These are phyloP conservation scores for Ursus arctos DNA, from an alignment of 2,113 vertebrate genomes.

Conservation along the genomic window DNA sequence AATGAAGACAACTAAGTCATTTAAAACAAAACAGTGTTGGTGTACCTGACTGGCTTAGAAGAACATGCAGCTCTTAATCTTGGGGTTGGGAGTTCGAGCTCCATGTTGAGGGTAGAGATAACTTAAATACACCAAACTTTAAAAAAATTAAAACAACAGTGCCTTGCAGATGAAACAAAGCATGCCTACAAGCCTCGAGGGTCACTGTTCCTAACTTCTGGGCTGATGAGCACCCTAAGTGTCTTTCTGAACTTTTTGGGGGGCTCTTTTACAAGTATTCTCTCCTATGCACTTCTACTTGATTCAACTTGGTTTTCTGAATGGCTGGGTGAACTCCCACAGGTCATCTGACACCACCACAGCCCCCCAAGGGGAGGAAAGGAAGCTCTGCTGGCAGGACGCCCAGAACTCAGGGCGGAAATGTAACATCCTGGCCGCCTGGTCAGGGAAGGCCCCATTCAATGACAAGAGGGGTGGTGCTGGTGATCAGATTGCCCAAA, in stretches of 20 bases:
- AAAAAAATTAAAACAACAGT: neutral
- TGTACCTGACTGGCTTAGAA: neutral
- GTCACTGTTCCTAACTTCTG: neutral
- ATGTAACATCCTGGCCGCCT: slow-evolving; percentile 35
- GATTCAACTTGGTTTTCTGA: slow-evolving; percentile 47
- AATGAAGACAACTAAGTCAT: neutral
- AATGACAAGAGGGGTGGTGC: neutral
- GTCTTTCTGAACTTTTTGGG: neutral
- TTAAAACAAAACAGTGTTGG: neutral
- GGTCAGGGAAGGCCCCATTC: neutral
- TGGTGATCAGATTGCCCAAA: neutral
- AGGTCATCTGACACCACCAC: neutral
- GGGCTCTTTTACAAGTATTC: neutral
- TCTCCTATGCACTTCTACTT: neutral
- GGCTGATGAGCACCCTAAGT: neutral
- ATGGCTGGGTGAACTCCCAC: neutral
- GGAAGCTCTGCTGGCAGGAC: slow-evolving; percentile 51
- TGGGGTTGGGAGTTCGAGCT: neutral
- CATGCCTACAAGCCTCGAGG: neutral
- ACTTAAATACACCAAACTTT: neutral
- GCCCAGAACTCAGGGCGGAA: slow-evolving; percentile 31
- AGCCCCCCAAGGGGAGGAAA: neutral
- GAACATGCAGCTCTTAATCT: neutral
- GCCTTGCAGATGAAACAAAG: neutral
- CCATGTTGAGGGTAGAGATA: neutral